These are phyloP conservation scores for Eriocheir sinensis DNA, from an alignment of 1,140 invertebrate species.

Conservation along the genomic window DNA sequence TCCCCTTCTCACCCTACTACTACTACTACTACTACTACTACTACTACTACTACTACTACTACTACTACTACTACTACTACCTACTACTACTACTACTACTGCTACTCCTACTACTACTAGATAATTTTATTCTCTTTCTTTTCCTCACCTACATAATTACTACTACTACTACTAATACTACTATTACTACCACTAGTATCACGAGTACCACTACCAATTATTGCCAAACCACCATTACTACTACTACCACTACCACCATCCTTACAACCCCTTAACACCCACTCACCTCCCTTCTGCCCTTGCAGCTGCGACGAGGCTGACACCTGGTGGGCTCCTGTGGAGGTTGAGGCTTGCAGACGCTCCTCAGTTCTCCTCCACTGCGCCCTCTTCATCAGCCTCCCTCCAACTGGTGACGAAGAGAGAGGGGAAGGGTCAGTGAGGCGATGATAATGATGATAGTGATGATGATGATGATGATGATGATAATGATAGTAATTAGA, in stretches of 20 bases:
- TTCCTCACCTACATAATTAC: no score
- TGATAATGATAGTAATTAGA: not conserved
- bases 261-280: no score
- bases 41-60: conserved; percentile 18
- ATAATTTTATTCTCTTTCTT: no score
- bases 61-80: conserved; percentile 18
- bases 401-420: conserved; percentile 19
- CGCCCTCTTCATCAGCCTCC: conserved; percentile 32
- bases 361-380: conserved; percentile 48
- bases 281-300: conserved; percentile 44
- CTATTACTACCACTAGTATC: no score
- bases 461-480: not conserved
- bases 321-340: conserved; percentile 40
- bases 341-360: conserved; percentile 41
- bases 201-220: no score
- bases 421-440: not conserved
- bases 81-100: not conserved
- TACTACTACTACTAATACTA: no score
- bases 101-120: not conserved
- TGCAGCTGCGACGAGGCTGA: conserved; percentile 28
- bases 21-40: not conserved
- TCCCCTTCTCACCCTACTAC: no score
- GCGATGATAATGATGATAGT: not conserved
- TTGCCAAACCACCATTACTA: no score
- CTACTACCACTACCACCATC: no score